Evolutionary conservation across 2,888 invertebrate species (phyloP).

Genomic region (Dicranocentrus wangi): DNA sequence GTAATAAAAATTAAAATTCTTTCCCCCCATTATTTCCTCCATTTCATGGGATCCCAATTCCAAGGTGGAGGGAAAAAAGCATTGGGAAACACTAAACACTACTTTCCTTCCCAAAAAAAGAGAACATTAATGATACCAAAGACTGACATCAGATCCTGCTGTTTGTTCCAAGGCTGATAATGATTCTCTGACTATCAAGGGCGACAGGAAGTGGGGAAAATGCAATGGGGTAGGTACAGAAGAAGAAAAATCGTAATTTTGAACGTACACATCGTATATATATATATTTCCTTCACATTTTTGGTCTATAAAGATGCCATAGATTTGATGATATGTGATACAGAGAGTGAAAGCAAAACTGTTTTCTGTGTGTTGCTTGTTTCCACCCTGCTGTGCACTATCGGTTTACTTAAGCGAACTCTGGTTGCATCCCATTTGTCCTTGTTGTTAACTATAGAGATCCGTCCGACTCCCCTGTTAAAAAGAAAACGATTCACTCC

Average conservation of each 20-base stretch:
- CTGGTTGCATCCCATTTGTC: not conserved
- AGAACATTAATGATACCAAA: not conserved
- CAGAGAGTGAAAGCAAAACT: constrained; percentile 20
- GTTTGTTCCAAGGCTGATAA: constrained; percentile 28
- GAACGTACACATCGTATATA: too few species aligned
- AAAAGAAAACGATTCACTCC: not conserved
- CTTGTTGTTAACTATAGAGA: not conserved
- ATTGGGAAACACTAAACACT: too few species aligned
- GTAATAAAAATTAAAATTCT: too few species aligned
- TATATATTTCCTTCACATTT: too few species aligned
- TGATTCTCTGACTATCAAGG: constrained; percentile 48
- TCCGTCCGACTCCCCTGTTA: not conserved
- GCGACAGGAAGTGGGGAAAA: constrained; percentile 42
- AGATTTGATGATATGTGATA: constrained; percentile 28
- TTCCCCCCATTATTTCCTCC: too few species aligned
- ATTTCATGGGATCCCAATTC: too few species aligned
- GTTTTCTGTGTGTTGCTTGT: not conserved
- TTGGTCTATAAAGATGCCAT: not conserved
- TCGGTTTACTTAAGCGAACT: constrained; percentile 27
- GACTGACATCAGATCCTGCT: constrained; percentile 20
- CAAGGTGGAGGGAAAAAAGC: too few species aligned
- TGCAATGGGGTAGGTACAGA: not conserved
- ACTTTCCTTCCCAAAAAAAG: not conserved
- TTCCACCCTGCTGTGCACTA: constrained; percentile 25
- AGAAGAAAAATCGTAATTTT: too few species aligned